Base-by-base conservation (phyloP, 1,140 invertebrate genomes). In the Oscheius sp. region DNA sequence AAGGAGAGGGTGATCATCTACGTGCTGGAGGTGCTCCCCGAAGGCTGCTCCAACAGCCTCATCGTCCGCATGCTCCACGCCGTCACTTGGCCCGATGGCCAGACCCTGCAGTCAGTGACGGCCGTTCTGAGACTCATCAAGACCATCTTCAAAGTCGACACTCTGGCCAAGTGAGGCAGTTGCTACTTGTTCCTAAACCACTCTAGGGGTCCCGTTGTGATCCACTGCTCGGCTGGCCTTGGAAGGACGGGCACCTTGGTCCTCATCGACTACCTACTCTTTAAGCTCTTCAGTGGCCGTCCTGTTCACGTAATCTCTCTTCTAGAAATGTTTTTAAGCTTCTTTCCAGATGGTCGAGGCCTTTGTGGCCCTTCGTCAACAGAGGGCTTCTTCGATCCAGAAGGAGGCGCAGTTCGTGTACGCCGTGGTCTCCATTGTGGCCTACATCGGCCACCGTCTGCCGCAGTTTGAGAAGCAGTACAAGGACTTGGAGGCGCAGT, bases 161-260 rank as follows among this genome's bases (percentile, higher is more conserved):
- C 49, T 4, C 7, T 55, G 49, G 49, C 49, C 49, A 55, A 7
- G 7, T 15, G 73, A 74, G 29, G 73, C 78, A 36, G 74, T 79
- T 13, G 78, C 77, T 20, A 23, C 79, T 4, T 49, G 28, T 28
- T 35, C 46, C 13, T 28, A 65, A 1, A 77, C 78, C 32, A 73
- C 68, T 23, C 52, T 78, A 80, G 59, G 61, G 77, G 76, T 34
- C 77, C 77, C 10, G 79, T 79, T 31, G 28, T 79, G 10, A 78
- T 79, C 20, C 77, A 42, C 10, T n/a, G 38, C 10, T 10, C n/a
- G 10, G 49, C 49, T 26, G 49, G 49, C 7, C 15, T 55, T 26
- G 49, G 49, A 23, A 15, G 49, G 7, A 55, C 49, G 7, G 49
- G 49, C 7, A 55, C 49, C 23, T 4, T 55, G 15, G 49, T 55